Conservation (phyloP, 2,888 invertebrate genomes). For the Slavum lentiscoides region DNA sequence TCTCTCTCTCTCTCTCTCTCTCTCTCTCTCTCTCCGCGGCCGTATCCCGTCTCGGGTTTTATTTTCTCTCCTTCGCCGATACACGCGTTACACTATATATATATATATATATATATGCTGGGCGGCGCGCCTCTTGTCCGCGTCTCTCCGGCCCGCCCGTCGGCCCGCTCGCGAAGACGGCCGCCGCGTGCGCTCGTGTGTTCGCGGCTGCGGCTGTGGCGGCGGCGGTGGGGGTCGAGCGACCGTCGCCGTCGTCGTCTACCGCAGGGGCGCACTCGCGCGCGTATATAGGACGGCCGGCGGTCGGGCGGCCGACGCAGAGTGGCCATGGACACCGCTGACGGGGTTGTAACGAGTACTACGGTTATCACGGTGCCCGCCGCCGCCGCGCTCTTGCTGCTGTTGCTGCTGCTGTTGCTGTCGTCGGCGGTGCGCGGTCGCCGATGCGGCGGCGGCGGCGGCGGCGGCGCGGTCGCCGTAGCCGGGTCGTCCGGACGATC, state of each 20-base stretch:
- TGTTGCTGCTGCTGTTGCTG: background rate
- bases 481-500: background rate
- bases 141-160: background rate
- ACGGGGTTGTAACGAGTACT: slow-evolving; percentile 18
- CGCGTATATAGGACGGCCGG: slow-evolving; percentile 28
- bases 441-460: background rate
- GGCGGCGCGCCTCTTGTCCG: too few relatives aligned
- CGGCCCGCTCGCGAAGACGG: background rate
- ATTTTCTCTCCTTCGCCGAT: too few relatives aligned
- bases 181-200: background rate
- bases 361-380: background rate
- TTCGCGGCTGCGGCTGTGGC: background rate
- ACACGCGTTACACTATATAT: background rate
- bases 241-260: background rate
- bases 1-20: too few relatives aligned
- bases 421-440: background rate
- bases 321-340: slow-evolving; percentile 39
- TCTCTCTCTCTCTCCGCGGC: too few relatives aligned
- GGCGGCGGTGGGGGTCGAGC: background rate
- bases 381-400: background rate
- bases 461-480: too few relatives aligned
- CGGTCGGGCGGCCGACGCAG: slow-evolving; percentile 6
- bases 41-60: too few relatives aligned
- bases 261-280: slow-evolving; percentile 22
- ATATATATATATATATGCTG: too few relatives aligned